These are phyloP conservation scores for Bradysia coprophila DNA, from an alignment of 1,140 invertebrate species.

Conservation along the genomic window DNA sequence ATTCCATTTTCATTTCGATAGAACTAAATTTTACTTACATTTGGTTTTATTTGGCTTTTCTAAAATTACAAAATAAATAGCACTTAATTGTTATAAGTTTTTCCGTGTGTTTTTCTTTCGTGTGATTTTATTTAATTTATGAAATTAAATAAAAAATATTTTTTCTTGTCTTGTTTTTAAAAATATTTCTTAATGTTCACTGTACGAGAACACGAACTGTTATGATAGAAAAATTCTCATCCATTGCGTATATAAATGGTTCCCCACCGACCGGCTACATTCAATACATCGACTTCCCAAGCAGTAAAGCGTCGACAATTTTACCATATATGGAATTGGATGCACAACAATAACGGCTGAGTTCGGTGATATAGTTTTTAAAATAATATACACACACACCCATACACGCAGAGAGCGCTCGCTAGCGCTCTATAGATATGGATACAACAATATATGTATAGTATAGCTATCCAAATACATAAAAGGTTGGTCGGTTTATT, in stretches of 20 bases:
- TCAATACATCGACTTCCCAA: background rate
- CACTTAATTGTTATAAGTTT: background rate
- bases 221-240: background rate
- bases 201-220: background rate
- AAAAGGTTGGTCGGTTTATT: too few relatives aligned
- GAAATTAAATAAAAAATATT: background rate
- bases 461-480: too few relatives aligned
- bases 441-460: too few relatives aligned
- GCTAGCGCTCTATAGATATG: too few relatives aligned
- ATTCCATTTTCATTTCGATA: too few relatives aligned
- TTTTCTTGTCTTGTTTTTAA: background rate
- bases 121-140: background rate
- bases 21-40: background rate
- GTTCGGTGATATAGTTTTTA: too few relatives aligned
- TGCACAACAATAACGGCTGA: background rate
- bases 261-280: too few relatives aligned
- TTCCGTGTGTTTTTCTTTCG: background rate
- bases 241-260: background rate
- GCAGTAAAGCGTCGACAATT: background rate
- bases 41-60: background rate
- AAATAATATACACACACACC: too few relatives aligned
- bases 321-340: background rate
- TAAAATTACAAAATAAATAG: background rate
- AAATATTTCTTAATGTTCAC: too few relatives aligned
- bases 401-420: too few relatives aligned